Evolutionary conservation across 2,113 vertebrate genomes (phyloP).

Genomic region (Ascaphus truei): DNA sequence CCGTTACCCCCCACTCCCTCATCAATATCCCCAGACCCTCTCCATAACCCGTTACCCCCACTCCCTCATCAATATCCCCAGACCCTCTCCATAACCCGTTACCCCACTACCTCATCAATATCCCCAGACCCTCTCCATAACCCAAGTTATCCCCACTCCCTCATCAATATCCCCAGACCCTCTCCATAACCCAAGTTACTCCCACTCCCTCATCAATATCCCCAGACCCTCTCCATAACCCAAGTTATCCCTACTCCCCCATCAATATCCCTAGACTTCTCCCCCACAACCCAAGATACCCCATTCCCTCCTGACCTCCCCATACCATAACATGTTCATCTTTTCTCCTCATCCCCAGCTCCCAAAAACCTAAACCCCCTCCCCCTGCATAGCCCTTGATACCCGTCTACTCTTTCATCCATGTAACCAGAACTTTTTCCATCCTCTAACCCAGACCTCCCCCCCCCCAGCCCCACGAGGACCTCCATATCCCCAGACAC

Average conservation of each 20-base stretch:
- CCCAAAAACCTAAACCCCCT: no score
- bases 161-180: no score
- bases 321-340: no score
- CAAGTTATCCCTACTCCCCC: neutral
- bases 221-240: neutral
- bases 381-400: no score
- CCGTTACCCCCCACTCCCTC: neutral
- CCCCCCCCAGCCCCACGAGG: no score
- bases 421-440: no score
- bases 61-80: neutral
- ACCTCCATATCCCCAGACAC: neutral
- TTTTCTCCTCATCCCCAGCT: no score
- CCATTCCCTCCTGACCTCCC: no score
- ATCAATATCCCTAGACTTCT: no score
- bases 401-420: no score
- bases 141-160: neutral
- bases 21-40: neutral
- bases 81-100: neutral
- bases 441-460: no score
- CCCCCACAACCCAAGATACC: neutral
- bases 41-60: neutral
- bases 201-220: neutral
- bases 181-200: neutral
- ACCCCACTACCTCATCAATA: neutral
- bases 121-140: neutral